These are phyloP conservation scores for Heliconius sara DNA, from an alignment of 2,888 invertebrate species.

Conservation along the genomic window DNA sequence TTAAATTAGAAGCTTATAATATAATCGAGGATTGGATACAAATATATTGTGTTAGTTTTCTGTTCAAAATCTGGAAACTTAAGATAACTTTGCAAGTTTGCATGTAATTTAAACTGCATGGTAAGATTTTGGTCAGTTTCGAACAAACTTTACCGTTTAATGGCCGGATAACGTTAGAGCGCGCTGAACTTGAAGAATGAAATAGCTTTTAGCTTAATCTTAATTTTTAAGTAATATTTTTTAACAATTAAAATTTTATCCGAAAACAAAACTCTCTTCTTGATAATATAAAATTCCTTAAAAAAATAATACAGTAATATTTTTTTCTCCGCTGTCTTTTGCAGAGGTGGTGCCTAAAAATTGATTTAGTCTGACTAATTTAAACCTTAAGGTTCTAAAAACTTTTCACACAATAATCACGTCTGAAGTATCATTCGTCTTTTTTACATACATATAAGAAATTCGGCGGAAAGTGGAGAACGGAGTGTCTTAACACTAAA, in stretches of 20 bases:
- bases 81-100: conserved; percentile 28
- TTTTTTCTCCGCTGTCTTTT: too few relatives aligned
- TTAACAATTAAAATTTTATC: not conserved
- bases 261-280: too few relatives aligned
- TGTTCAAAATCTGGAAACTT: conserved; percentile 24
- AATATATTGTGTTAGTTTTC: conserved; percentile 4
- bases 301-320: too few relatives aligned
- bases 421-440: too few relatives aligned
- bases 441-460: too few relatives aligned
- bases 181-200: conserved; percentile 2
- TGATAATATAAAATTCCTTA: not conserved
- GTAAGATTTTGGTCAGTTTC: conserved; percentile 28
- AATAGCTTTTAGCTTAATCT: conserved; percentile 5
- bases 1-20: not conserved
- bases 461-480: too few relatives aligned
- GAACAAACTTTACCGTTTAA: conserved; percentile 18
- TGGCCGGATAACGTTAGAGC: not conserved
- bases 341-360: too few relatives aligned
- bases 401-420: too few relatives aligned
- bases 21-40: not conserved
- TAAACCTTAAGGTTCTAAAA: too few relatives aligned
- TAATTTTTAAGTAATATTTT: not conserved
- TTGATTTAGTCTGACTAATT: too few relatives aligned
- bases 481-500: too few relatives aligned
- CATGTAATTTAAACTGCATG: conserved; percentile 33